Evolutionary conservation across 2,888 invertebrate genomes (phyloP).

Genomic region (Labia minor): DNA sequence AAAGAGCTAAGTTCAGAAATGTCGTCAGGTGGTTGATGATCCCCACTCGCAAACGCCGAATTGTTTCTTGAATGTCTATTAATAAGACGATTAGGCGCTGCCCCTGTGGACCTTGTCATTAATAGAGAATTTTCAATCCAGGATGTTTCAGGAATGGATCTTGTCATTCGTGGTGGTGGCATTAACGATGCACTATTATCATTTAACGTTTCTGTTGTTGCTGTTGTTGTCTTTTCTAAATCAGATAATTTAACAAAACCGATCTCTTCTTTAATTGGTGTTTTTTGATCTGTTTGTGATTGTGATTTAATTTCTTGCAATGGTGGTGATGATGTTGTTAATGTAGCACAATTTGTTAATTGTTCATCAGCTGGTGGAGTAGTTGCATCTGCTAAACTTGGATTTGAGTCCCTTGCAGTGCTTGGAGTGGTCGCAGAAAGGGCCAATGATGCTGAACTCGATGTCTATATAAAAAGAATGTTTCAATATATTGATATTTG

Average conservation of each 20-base stretch:
- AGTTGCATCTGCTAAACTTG: neutral
- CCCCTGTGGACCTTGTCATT: slow-evolving; percentile 34
- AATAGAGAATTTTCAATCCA: slow-evolving; percentile 52
- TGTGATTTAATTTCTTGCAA: neutral
- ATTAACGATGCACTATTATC: slow-evolving; percentile 17
- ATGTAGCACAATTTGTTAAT: neutral
- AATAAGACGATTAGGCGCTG: slow-evolving; percentile 29
- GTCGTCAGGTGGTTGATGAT: slow-evolving; percentile 28
- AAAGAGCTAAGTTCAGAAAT: slow-evolving; percentile 40
- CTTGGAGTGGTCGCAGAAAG: neutral
- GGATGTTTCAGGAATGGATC: slow-evolving; percentile 57
- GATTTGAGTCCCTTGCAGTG: neutral
- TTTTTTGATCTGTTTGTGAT: neutral
- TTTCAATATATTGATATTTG: neutral
- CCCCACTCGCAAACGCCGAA: neutral
- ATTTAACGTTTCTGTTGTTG: slow-evolving; percentile 14
- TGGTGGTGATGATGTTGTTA: neutral
- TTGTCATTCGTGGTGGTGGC: slow-evolving; percentile 46
- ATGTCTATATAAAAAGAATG: neutral
- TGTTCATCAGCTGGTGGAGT: neutral
- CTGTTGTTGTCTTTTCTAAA: slow-evolving; percentile 42
- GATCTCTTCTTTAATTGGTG: slow-evolving; percentile 24
- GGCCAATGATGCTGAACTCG: neutral
- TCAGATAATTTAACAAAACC: slow-evolving; percentile 68
- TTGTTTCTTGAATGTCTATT: slow-evolving; percentile 35